Evolutionary conservation across 2,888 invertebrate genomes (phyloP), one percentile per base, ranked within the genome.

Genomic region (Epistrophe eligans): DNA sequence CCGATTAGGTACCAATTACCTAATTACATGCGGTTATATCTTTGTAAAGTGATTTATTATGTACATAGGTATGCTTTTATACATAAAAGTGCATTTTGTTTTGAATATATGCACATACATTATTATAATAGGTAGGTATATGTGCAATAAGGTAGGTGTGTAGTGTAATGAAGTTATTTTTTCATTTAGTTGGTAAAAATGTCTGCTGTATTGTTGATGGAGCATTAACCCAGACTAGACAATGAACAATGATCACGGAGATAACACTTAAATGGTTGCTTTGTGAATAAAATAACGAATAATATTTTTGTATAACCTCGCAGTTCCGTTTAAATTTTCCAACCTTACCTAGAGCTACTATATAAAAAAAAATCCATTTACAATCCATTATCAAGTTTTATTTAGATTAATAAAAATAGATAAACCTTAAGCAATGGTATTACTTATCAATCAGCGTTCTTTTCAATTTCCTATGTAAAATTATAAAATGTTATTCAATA

Each of bases 331-430:
- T 17, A 11, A 35, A 58, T 38, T 58, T 17, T 38, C 13, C 17
- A 58, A 67, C 60, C 45, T 83, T 83, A 83, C 82, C 82, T 67
- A 83, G 19, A 13, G 38, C 17, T 17, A 71, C 50, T 58, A 45
- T 38, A 71, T 3, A 72, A 58, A 77, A 50, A 28, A 72, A 32
- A 58, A 24, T 24, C 38, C 72, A 35, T 67, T 79, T 66, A 67
- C 38, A 50, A 55, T 67, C 67, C 82, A 83, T 83, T 35, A 58
- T 57, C n/a, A 35, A 17, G 35, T 35, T 35, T 58, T 35, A 17
- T 58, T 17, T 38, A 17, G 35, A 58, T 58, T 58, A 35, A 58
- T 4, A 28, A 35, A 35, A 6, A 35, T 11, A 17, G 35, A 58
- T 58, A 38, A 17, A 38, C 35, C 15, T 38, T 17, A 58, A 35